These are phyloP conservation scores for Entelurus aequoreus DNA, from an alignment of 2,113 vertebrate genomes.

Conservation along the genomic window DNA sequence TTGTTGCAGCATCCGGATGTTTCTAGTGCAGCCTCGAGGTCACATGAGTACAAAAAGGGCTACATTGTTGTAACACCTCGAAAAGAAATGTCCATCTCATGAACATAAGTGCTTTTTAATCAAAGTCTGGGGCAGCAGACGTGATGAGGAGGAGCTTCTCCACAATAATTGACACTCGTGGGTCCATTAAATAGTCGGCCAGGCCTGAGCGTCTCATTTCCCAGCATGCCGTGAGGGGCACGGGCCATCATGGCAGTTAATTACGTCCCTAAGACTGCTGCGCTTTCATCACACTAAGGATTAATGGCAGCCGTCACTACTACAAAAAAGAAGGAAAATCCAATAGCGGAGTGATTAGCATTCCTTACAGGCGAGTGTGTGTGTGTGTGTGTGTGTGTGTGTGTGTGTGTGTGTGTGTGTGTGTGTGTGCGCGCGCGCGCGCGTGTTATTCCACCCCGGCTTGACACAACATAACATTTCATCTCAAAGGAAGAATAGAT, in stretches of 20 bases:
- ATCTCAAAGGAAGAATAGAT: slow-evolving; percentile 37
- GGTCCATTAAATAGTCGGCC: slow-evolving; percentile 60
- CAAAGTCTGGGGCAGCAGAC: slow-evolving; percentile 44
- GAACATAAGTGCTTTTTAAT: slow-evolving; percentile 50
- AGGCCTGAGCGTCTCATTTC: slow-evolving; percentile 49
- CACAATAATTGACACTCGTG: slow-evolving; percentile 57
- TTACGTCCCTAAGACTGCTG: slow-evolving; percentile 57
- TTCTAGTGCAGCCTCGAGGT: too few species aligned
- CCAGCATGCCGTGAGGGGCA: slow-evolving; percentile 50
- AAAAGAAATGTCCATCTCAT: slow-evolving; percentile 34
- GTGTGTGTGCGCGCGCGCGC: too few species aligned
- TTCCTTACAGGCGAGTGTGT: slow-evolving; percentile 46
- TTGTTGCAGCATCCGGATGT: neutral
- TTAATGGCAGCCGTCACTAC: slow-evolving; percentile 58
- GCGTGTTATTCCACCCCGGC: slow-evolving; percentile 29
- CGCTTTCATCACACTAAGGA: slow-evolving; percentile 53
- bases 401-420: too few species aligned
- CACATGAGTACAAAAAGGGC: too few species aligned
- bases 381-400: slow-evolving; percentile 37
- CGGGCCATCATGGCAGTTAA: slow-evolving; percentile 62
- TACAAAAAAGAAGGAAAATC: slow-evolving; percentile 38
- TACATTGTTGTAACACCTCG: slow-evolving; percentile 25
- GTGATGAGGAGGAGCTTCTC: slow-evolving; percentile 52
- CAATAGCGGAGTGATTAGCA: slow-evolving; percentile 59
- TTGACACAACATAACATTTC: slow-evolving; percentile 54